Evolutionary conservation across 2,888 invertebrate species (phyloP).

Genomic region (Hydrotaea diabolus): DNA sequence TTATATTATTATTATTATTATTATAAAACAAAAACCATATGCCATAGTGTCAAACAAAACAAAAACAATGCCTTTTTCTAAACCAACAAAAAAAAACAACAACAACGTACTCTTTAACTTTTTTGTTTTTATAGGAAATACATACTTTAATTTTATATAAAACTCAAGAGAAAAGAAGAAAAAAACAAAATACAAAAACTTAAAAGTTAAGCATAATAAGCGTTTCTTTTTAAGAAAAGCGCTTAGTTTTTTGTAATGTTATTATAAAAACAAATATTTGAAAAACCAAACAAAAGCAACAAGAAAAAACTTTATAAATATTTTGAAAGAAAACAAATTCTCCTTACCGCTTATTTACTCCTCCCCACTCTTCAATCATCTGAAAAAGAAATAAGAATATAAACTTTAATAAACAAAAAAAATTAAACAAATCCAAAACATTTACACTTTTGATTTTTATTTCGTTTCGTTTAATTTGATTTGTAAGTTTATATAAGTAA

Average conservation of each 20-base stretch:
- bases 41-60: slow-evolving; percentile 67
- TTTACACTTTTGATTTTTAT: slow-evolving; percentile 4
- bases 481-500: slow-evolving; percentile 11
- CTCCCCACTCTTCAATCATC: slow-evolving; percentile 43
- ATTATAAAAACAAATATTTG: slow-evolving; percentile 53
- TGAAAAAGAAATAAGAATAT: slow-evolving; percentile 49
- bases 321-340: slow-evolving; percentile 35
- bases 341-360: slow-evolving; percentile 53
- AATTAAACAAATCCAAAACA: slow-evolving; percentile 30
- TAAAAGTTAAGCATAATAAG: slow-evolving; percentile 62
- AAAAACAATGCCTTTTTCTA: slow-evolving; percentile 57
- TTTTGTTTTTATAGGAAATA: slow-evolving; percentile 57
- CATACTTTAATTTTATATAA: slow-evolving; percentile 62
- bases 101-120: slow-evolving; percentile 52
- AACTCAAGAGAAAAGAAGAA: slow-evolving; percentile 45
- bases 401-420: slow-evolving; percentile 53
- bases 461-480: neutral
- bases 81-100: slow-evolving; percentile 37
- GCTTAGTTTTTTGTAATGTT: slow-evolving; percentile 61
- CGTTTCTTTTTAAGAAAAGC: slow-evolving; percentile 63
- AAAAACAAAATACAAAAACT: slow-evolving; percentile 29
- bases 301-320: slow-evolving; percentile 52
- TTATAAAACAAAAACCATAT: slow-evolving; percentile 54
- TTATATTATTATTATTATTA: slow-evolving; percentile 38
- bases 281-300: slow-evolving; percentile 33